Evolutionary conservation across 2,113 vertebrate genomes (phyloP).

Genomic region (Chaetodon auriga): DNA sequence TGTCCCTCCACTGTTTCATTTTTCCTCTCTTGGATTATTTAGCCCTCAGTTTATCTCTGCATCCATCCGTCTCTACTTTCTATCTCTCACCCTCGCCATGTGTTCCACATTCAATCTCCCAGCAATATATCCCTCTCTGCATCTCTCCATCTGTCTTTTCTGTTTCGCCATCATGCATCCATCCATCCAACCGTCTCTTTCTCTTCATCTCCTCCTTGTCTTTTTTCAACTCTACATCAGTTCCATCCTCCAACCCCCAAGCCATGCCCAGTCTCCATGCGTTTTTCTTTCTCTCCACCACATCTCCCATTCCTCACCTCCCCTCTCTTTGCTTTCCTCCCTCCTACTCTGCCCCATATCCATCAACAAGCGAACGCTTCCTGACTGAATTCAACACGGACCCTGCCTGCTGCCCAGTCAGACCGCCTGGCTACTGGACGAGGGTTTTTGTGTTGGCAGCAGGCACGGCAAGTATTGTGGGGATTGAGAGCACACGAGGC

Average conservation of each 20-base stretch:
- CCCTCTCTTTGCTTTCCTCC: neutral
- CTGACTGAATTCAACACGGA: constrained; percentile 31
- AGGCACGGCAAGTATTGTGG: constrained; percentile 6
- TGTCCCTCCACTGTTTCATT: constrained; percentile 10
- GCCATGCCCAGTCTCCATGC: neutral
- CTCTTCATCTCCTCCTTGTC: neutral
- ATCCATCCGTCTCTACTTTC: constrained; percentile 23
- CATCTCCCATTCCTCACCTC: neutral
- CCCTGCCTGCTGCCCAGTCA: constrained; percentile 33
- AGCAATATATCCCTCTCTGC: constrained; percentile 29
- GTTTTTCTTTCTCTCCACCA: neutral
- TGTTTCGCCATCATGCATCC: constrained; percentile 25
- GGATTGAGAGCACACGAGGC: constrained; percentile 8
- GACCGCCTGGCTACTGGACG: constrained; percentile 28
- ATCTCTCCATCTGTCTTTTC: constrained; percentile 29
- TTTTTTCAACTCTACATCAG: constrained; percentile 8
- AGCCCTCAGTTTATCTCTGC: constrained; percentile 22
- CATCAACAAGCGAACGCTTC: constrained; percentile 14
- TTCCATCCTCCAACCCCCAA: neutral
- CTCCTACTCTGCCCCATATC: neutral
- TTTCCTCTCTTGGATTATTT: constrained; percentile 17
- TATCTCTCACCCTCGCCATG: constrained; percentile 6
- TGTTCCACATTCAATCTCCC: constrained; percentile 31
- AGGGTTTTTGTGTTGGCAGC: constrained; percentile 35
- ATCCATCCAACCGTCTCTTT: constrained; percentile 27